A percentile compares a stretch with the other conserved stretches of the same genome.
phyloP scores from a whole-genome alignment of 2,113 vertebrate genomes.

The Gadus macrocephalus region DNA sequence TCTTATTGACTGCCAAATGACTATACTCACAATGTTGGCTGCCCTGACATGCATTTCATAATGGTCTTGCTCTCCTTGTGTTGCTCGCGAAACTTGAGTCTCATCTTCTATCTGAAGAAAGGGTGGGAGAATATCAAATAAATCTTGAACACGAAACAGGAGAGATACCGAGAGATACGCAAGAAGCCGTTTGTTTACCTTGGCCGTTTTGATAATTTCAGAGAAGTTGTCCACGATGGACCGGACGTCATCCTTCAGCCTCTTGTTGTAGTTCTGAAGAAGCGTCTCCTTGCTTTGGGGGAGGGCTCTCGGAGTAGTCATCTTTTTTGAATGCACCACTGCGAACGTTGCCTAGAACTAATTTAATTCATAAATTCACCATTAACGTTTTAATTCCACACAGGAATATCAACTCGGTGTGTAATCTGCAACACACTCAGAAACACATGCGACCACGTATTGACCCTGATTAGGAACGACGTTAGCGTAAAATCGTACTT shows the following conservation, averaged over 20 bases:
- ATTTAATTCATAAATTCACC: not conserved
- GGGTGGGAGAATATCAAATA: not conserved
- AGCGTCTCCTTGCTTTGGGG: slow-evolving; percentile 93
- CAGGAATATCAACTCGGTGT: not conserved
- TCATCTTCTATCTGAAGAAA: slow-evolving; percentile 89
- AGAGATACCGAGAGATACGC: not conserved
- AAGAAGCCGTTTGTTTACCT: slow-evolving; percentile 63
- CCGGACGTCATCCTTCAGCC: slow-evolving; percentile 90
- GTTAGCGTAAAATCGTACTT: not conserved
- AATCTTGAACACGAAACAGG: not conserved
- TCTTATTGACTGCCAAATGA: too few species aligned
- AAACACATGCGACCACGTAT: too few species aligned
- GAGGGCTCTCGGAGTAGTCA: slow-evolving; percentile 83
- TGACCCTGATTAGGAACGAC: too few species aligned
- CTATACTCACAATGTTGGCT: slow-evolving; percentile 91
- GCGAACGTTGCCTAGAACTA: slow-evolving; percentile 8
- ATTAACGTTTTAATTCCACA: not conserved
- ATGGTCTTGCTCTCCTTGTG: slow-evolving; percentile 95
- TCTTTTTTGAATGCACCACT: slow-evolving; percentile 37
- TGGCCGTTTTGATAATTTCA: slow-evolving; percentile 92
- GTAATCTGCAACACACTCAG: not conserved
- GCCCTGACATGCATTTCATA: slow-evolving; percentile 98
- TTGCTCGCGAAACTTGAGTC: slow-evolving; percentile 91
- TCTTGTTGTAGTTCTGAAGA: slow-evolving; percentile 96
- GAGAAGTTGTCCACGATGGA: slow-evolving; percentile 97